Evolutionary conservation across 2,113 vertebrate genomes (phyloP).

Genomic region (Arothron firmamentum): DNA sequence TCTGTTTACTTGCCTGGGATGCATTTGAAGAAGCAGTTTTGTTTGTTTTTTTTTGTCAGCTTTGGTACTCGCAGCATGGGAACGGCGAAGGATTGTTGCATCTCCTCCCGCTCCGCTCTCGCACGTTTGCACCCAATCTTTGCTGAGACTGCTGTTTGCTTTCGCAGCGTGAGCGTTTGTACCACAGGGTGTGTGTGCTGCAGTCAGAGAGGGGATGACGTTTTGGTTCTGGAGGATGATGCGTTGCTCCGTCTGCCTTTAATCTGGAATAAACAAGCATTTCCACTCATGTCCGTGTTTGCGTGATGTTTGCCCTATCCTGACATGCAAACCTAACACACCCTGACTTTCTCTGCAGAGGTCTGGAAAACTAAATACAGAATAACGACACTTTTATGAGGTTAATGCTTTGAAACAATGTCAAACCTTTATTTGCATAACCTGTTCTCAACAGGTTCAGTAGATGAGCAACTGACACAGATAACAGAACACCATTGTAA

Average conservation of each 20-base stretch:
- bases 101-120: neutral
- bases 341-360: too few relatives aligned
- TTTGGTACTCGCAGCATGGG: neutral
- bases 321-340: too few relatives aligned
- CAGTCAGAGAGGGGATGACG: conserved; percentile 1
- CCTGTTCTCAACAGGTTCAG: too few relatives aligned
- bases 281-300: conserved; percentile 22
- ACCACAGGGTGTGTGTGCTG: conserved; percentile 8
- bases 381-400: too few relatives aligned
- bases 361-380: too few relatives aligned
- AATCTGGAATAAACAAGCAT: conserved; percentile 61
- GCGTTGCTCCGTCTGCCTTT: conserved; percentile 32
- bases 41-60: conserved; percentile 4
- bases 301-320: too few relatives aligned
- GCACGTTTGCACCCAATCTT: conserved; percentile 41
- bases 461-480: too few relatives aligned
- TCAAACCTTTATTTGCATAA: too few relatives aligned
- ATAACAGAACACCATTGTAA: too few relatives aligned
- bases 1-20: conserved; percentile 7
- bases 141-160: conserved; percentile 40
- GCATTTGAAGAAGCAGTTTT: neutral
- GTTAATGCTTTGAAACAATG: too few relatives aligned
- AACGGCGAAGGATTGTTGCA: neutral
- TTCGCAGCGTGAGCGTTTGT: conserved; percentile 7
- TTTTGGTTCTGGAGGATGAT: conserved; percentile 16